Base-by-base conservation (phyloP, 2,113 vertebrate genomes). In the Catagonus wagneri region DNA sequence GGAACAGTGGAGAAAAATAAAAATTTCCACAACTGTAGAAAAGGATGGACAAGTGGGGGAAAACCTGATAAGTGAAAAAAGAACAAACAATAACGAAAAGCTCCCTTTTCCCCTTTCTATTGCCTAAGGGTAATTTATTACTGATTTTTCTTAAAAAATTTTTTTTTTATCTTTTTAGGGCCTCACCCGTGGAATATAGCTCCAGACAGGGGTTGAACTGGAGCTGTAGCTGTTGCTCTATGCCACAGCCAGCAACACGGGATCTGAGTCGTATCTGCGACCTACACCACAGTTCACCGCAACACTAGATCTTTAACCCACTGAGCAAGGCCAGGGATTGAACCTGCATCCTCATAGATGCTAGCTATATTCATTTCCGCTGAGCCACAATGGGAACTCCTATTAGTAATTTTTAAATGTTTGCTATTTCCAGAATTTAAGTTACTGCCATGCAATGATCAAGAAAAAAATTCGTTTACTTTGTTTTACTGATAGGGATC, bases 401-500 rank as follows among this genome's bases (percentile, higher is more conserved):
- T 44, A 44, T 78, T 78, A 66, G 61, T 79, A 50, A 66, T 66
- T 92, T 34, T 65, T 39, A 68, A 83, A 65, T 83, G 36, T 79
- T 23, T 93, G 10, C 19, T 79, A 34, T 54, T 34, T 58, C n/a
- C 58, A 58, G 54, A 79, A 79, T 79, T 16, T 50, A 83, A 32
- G n/a, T 54, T 71, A 75, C 11, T 61, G 16, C 23, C 13, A 85
- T 34, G 10, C 34, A 83, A 72, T 19, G 23, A 65, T 19, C 27
- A 90, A 83, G 50, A 76, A 81, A 89, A 92, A 81, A 44, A 17
- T 50, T 20, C 39, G 19, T 78, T 75, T 85, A 78, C 65, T 80
- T 95, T 96, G n/a, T 85, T 81, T 88, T 79, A 93, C 20, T 22
- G 15, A 78, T 72, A 23, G 27, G 11, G 6, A 89, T 93, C 52